Evolutionary conservation across 2,888 invertebrate genomes (phyloP), one percentile per base, ranked within the genome.

Genomic region (Watsonalla binaria): DNA sequence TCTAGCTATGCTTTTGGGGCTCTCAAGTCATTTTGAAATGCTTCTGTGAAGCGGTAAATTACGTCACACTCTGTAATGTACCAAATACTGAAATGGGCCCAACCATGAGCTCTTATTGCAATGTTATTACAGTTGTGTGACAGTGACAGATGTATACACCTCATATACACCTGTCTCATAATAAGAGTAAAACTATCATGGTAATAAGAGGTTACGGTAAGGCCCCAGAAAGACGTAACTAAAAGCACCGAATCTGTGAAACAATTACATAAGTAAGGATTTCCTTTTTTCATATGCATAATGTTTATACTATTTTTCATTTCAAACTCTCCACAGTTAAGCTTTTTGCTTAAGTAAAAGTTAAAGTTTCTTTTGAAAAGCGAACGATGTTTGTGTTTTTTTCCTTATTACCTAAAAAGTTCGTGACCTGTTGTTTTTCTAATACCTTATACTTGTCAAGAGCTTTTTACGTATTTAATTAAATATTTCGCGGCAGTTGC

Each of bases 391-490:
- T 57, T 55, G 48, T 52, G 47, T 61, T 56, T 56, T 9, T 52
- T 57, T 54, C 58, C 56, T 51, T 56, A 55, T 58, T 57, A 58
- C 54, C 54, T 35, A 24, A 13, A 51, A 50, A 47, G 5, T 42
- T 50, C 52, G 55, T 51, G 67, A 65, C 62, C 61, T 66, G 65
- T 66, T 70, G 63, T 71, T 68, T 60, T 68, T 74, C 63, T 63
- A 62, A 65, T 69, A 61, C 54, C 51, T 59, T 59, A 55, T 56
- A 11, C 42, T 61, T 57, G 58, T 53, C 51, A 63, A 67, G 60
- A 68, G 66, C 65, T 68, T 72, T 76, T 74, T 70, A 66, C 68
- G 60, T 63, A 55, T 67, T 62, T 76, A 78, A 76, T 78, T 76
- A 68, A 75, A 78, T 75, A 76, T 74, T 72, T 73, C 59, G 65